A percentile compares a stretch with the other conserved stretches of the same genome.
Evolutionary conservation across 2,888 invertebrate genomes (phyloP).

Genomic region (Dione vanillae): DNA sequence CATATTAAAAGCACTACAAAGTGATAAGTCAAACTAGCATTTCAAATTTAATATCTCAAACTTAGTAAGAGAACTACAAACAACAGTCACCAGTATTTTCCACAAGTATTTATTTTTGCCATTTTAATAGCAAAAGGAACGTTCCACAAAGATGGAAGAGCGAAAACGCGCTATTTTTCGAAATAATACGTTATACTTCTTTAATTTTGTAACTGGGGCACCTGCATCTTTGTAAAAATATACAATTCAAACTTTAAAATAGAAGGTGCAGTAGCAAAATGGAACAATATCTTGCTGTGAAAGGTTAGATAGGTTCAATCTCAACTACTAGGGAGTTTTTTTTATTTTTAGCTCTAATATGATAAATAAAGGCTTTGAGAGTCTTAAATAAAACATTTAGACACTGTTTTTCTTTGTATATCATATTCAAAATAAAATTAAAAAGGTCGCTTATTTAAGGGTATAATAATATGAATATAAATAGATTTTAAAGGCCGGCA

Average conservation of each 20-base stretch:
- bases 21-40: neutral
- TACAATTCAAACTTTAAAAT: neutral
- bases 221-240: constrained; percentile 2
- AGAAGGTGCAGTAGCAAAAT: neutral
- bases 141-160: constrained; percentile 19
- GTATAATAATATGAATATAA: too few relatives aligned
- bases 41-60: constrained; percentile 20
- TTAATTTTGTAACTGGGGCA: constrained; percentile 12
- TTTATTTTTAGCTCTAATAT: too few relatives aligned
- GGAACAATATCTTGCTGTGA: neutral
- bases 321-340: too few relatives aligned
- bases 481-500: too few relatives aligned
- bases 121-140: constrained; percentile 18
- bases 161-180: neutral
- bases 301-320: too few relatives aligned
- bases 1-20: too few relatives aligned
- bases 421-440: too few relatives aligned
- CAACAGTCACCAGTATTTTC: constrained; percentile 15
- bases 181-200: constrained; percentile 11
- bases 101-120: constrained; percentile 27
- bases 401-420: too few relatives aligned
- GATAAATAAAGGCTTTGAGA: too few relatives aligned
- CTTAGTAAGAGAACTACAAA: neutral
- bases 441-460: too few relatives aligned
- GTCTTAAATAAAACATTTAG: too few relatives aligned